Evolutionary conservation across 2,797 vertebrate species (phyloP).

Genomic region (Scarus forsteni): DNA sequence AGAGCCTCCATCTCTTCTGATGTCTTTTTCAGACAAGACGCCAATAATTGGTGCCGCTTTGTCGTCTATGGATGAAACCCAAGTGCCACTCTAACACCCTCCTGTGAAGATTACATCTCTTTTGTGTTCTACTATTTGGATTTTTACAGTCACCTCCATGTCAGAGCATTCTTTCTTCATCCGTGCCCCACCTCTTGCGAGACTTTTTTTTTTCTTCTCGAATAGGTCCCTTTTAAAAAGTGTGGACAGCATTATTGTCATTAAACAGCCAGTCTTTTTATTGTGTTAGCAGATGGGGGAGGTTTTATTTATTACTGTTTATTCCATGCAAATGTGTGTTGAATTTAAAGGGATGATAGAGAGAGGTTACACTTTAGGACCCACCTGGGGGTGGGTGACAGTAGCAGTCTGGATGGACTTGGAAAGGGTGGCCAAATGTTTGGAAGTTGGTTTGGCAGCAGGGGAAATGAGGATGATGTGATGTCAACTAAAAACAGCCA

Average conservation of each 20-base stretch:
- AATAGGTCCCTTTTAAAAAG: constrained; percentile 21
- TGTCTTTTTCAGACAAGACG: constrained; percentile 23
- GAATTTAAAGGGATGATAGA: no score
- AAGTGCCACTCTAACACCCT: constrained; percentile 38
- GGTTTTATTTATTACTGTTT: no score
- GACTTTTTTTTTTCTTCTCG: constrained; percentile 1
- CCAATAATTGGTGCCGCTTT: constrained; percentile 51
- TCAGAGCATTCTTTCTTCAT: constrained; percentile 32
- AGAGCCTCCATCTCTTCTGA: constrained; percentile 12
- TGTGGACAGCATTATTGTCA: constrained; percentile 10
- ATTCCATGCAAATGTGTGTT: no score
- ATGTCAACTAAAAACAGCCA: no score
- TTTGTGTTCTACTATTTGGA: constrained; percentile 28
- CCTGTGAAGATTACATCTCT: constrained; percentile 27
- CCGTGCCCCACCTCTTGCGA: constrained; percentile 18
- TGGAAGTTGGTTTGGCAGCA: no score
- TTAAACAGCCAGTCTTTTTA: neutral
- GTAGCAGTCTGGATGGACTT: no score
- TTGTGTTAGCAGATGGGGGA: no score
- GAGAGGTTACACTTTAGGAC: no score
- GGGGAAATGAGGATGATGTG: no score
- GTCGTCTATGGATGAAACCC: constrained; percentile 39
- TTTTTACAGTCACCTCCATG: constrained; percentile 24
- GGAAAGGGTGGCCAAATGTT: no score
- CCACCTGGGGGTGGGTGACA: no score